A percentile compares a stretch with the other conserved stretches of the same genome.
phyloP scores from a whole-genome alignment of 2,888 invertebrate genomes.

The Unio delphinus region DNA sequence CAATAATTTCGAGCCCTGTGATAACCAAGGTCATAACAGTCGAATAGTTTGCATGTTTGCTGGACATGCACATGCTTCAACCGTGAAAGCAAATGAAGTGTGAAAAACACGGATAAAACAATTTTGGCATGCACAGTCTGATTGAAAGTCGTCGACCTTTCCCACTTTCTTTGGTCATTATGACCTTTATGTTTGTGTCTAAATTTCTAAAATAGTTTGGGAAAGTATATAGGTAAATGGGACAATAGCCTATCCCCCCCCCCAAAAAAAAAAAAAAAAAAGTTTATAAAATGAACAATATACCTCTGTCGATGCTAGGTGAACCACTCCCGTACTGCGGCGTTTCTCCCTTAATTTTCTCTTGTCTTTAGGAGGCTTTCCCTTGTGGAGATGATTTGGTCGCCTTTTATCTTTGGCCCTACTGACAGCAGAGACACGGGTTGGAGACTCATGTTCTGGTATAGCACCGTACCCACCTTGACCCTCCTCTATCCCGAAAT shows the following conservation, averaged over 20 bases:
- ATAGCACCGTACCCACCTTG: slow-evolving; percentile 28
- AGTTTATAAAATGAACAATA: slow-evolving; percentile 28
- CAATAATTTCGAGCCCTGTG: no score
- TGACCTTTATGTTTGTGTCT: no score
- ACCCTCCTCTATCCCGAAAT: slow-evolving; percentile 13
- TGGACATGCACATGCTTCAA: no score
- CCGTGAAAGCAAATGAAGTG: no score
- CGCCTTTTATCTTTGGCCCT: slow-evolving; percentile 72
- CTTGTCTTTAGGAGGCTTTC: slow-evolving; percentile 76
- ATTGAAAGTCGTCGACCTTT: no score
- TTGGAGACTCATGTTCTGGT: slow-evolving; percentile 69
- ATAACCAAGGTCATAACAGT: no score
- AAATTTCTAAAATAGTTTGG: neutral
- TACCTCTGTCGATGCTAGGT: slow-evolving; percentile 77
- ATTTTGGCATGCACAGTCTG: no score
- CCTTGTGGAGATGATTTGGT: slow-evolving; percentile 75
- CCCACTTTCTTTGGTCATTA: no score
- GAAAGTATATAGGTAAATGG: neutral
- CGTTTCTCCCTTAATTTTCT: slow-evolving; percentile 77
- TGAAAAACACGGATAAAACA: no score
- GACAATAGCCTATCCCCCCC: neutral
- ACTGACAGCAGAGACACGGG: slow-evolving; percentile 62
- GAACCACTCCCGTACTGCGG: slow-evolving; percentile 77
- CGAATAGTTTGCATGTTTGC: no score
- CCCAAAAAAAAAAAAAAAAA: neutral